Evolutionary conservation across 1,140 invertebrate genomes (phyloP), one percentile per base, ranked within the genome.

Genomic region (Grapholita molesta): DNA sequence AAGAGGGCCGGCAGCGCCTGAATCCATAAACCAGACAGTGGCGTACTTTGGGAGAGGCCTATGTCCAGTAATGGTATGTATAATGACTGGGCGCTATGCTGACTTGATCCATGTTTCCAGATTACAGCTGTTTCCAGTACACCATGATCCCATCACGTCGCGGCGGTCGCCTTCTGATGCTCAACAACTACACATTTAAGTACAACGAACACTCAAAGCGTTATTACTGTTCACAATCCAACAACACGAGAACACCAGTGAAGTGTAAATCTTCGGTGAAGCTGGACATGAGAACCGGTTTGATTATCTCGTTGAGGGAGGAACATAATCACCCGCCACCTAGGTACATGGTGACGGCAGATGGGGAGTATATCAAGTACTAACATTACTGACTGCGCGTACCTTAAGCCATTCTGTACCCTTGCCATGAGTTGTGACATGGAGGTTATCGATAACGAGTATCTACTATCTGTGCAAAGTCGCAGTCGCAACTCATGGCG

Each of bases 251-350:
- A 9, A 48, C 42, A 6, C 42, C 42, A 1, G 6, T 48, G 15
- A 48, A 48, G 5, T 48, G 42, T 21, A 48, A 48, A 21, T 48
- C 15, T 7, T 48, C 42, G 1, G 42, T 48, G 15, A 48, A 48
- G 21, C 42, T 48, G n/a, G 42, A 48, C 18, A 18, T 8, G 18
- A 3, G 8, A 6, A 48, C 42, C 2, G 42, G 42, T 1, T 18
- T 48, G 42, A 21, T 48, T 7, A 3, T 48, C 1, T 48, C 42
- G 18, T 21, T 48, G 8, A 2, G 42, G 25, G 52, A 38, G 6
- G 15, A 69, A 6, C 83, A 86, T 61, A 76, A 66, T 28, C 84
- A 86, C 67, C 32, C 25, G 8, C 79, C 79, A 3, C 84, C 84
- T 0, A 76, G 70, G 66, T 86, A 86, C 57, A 48, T 64, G 3